Base-by-base conservation (phyloP, 2,113 vertebrate species). In the Myotis davidii region DNA sequence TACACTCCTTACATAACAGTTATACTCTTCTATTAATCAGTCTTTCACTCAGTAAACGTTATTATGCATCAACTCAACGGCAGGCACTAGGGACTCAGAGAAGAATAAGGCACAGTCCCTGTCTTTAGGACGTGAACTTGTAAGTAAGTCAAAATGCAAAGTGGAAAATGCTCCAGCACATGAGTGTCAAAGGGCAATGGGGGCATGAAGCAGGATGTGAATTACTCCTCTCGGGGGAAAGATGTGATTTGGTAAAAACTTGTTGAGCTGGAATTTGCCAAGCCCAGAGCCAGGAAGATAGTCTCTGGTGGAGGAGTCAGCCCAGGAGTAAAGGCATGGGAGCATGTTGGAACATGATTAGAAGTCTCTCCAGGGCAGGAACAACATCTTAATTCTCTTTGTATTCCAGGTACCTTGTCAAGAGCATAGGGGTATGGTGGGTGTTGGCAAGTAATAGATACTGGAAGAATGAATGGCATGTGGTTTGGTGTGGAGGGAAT, bases 41-140 rank as follows among this genome's bases (percentile, higher is more conserved):
- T n/a, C 39, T 74, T 61, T 90, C 70, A 82, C 88, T 88, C 82
- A 67, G n/a, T 61, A 72, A 78, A 85, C 8, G 18, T 77, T 59
- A 86, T 56, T 50, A 61, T 42, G 50, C 21, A 77, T 29, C 37
- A 85, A 83, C 18, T 83, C 77, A 69, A 21, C 34, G 20, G 23
- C 64, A 90, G 78, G 34, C 42, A 8, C 6, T 29, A 11, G 27
- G 77, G n/a, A 73, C 81, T 78, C 37, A 50, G 88, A 32, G 69
- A 97, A 82, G 86, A 98, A 97, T 8, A 92, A 97, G 96, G 61
- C 27, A 83, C 20, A 67, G 48, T 56, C 32, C 37, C 54, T 72
- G 39, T 54, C 79, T 85, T 88, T 39, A 85, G 61, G 37, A 50
- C 56, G 23, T 56, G 54, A 72, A 64, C 45, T 69, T 70, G 16